Evolutionary conservation across 2,113 vertebrate species (phyloP).

Genomic region (Puntigrus tetrazona): DNA sequence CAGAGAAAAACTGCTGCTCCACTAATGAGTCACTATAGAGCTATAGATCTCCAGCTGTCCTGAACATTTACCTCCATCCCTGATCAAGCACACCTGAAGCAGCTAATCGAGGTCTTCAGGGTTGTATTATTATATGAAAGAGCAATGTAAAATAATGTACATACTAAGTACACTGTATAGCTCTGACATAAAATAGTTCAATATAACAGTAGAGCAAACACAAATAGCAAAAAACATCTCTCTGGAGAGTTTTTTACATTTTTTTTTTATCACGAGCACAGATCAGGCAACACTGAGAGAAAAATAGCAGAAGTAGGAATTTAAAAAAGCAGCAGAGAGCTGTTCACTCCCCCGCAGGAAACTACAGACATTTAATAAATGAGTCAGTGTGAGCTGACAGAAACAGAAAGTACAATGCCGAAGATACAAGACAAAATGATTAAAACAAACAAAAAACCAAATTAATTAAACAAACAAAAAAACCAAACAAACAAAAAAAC

Average conservation of each 20-base stretch:
- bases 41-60: too few relatives aligned
- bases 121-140: neutral
- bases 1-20: neutral
- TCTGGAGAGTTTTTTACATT: neutral
- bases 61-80: too few relatives aligned
- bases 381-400: slow-evolving; percentile 34
- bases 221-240: neutral
- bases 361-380: slow-evolving; percentile 52
- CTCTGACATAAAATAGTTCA: too few relatives aligned
- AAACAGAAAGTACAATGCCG: slow-evolving; percentile 19
- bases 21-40: neutral
- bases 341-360: slow-evolving; percentile 57
- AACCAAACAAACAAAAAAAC: too few relatives aligned
- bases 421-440: too few relatives aligned
- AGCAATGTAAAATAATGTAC: too few relatives aligned
- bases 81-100: too few relatives aligned
- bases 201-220: neutral
- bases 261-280: neutral
- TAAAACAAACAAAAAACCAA: too few relatives aligned
- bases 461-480: too few relatives aligned
- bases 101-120: too few relatives aligned
- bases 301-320: slow-evolving; percentile 55
- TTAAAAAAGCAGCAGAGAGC: neutral
- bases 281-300: neutral
- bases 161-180: too few relatives aligned